Percentiles rank a stretch among this genome's conserved stretches.
Conservation (phyloP, 2,797 vertebrate genomes). For the Rhynchotus rufescens region DNA sequence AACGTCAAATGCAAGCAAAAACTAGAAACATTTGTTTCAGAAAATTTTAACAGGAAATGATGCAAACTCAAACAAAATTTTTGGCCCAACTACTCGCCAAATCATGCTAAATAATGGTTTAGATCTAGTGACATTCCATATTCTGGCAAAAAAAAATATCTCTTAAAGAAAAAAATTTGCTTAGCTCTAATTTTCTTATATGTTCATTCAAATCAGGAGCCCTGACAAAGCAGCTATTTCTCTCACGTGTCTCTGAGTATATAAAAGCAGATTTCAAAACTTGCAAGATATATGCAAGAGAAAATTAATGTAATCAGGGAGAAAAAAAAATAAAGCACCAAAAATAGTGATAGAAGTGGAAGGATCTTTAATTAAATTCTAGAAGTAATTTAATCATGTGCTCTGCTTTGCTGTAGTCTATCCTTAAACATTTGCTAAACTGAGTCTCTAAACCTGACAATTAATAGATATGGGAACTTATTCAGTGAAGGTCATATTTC, state of each 20-base stretch:
- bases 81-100: not conserved
- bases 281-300: not conserved
- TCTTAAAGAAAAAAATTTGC: not conserved
- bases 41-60: not conserved
- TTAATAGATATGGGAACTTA: not conserved
- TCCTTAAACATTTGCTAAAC: not conserved
- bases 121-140: not conserved
- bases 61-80: not conserved
- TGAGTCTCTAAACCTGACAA: not conserved
- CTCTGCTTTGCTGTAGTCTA: not conserved
- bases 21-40: not conserved
- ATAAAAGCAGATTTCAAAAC: constrained; percentile 1
- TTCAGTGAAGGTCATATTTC: not conserved
- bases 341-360: not conserved
- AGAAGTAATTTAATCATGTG: not conserved
- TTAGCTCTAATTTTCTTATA: not conserved
- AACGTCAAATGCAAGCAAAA: not conserved
- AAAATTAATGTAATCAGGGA: not conserved
- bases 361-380: not conserved
- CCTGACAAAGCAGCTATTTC: not conserved
- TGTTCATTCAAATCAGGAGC: constrained; percentile 1
- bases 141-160: not conserved
- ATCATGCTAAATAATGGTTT: not conserved
- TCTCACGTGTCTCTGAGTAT: constrained; percentile 3
- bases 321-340: not conserved